A percentile compares a stretch with the other conserved stretches of the same genome.
Evolutionary conservation across 2,797 vertebrate species (phyloP).

Genomic region (Pipistrellus pygmaeus): DNA sequence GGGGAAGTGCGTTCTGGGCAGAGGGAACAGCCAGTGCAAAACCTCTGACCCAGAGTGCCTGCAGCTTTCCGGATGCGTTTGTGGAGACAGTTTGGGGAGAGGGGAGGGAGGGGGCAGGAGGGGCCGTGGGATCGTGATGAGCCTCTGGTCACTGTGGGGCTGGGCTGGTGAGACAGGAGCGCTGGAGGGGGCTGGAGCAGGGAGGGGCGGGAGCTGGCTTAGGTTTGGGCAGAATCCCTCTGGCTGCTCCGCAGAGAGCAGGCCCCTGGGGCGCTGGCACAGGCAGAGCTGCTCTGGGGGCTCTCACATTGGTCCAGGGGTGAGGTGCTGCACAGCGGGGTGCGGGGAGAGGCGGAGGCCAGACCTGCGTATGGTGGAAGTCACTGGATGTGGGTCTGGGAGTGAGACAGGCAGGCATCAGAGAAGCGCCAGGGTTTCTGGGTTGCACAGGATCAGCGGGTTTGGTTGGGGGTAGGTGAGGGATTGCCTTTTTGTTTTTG

Average conservation of each 20-base stretch:
- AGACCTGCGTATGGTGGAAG: accelerated
- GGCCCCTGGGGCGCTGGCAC: neutral
- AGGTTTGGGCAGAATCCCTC: neutral
- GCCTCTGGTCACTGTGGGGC: neutral
- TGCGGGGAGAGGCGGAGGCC: accelerated
- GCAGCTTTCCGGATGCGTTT: accelerated
- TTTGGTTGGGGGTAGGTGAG: accelerated
- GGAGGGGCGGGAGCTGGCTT: accelerated
- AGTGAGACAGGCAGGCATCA: neutral
- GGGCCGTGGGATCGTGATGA: accelerated
- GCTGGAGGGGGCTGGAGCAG: neutral
- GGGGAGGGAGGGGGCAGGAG: neutral
- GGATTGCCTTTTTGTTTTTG: neutral
- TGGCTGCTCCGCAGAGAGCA: accelerated
- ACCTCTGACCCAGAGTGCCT: accelerated
- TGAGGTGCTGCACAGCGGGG: accelerated
- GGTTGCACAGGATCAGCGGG: neutral
- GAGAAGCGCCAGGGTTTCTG: neutral
- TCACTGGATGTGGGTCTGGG: accelerated
- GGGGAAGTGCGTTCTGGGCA: neutral
- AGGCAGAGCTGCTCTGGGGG: accelerated
- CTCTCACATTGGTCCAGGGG: accelerated
- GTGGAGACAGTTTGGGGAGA: neutral
- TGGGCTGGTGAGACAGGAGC: neutral
- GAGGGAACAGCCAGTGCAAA: neutral